Percentiles rank a stretch among this genome's conserved stretches.
These are phyloP conservation scores for Aurelia sp. DNA, from an alignment of 30 jellyfish, hydroid and myxozoan species.

Conservation along the genomic window DNA sequence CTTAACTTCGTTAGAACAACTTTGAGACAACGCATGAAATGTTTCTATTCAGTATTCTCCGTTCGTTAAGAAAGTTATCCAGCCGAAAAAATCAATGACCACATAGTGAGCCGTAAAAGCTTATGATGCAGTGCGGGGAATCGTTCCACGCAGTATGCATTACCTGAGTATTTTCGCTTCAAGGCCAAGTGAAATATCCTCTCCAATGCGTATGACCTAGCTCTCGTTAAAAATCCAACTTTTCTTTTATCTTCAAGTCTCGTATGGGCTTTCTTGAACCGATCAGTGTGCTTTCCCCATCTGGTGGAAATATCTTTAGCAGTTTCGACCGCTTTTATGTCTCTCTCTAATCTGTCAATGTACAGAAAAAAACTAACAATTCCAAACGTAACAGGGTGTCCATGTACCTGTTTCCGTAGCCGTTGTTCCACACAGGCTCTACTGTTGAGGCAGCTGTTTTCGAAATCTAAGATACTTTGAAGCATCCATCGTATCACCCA, in stretches of 20 bases:
- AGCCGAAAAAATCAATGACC: too few species aligned
- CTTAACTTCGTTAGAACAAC: too few species aligned
- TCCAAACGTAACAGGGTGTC: background rate
- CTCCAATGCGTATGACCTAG: slow-evolving; percentile 46
- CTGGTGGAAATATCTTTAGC: slow-evolving; percentile 4
- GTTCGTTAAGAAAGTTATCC: too few species aligned
- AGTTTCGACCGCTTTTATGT: slow-evolving; percentile 18
- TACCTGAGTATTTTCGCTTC: slow-evolving; percentile 47
- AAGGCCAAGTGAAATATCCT: slow-evolving; percentile 43
- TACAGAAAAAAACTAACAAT: slow-evolving; percentile 16
- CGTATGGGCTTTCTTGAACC: slow-evolving; percentile 39
- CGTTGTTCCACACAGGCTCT: too few species aligned
- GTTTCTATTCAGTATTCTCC: too few species aligned
- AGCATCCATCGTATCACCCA: too few species aligned
- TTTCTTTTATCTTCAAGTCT: slow-evolving; percentile 40
- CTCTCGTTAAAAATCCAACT: slow-evolving; percentile 31
- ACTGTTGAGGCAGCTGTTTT: too few species aligned
- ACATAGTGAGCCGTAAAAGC: too few species aligned
- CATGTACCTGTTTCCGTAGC: too few species aligned
- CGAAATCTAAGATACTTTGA: too few species aligned
- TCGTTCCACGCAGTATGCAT: background rate
- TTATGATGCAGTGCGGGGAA: too few species aligned
- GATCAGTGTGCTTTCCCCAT: slow-evolving; percentile 34
- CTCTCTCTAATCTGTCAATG: slow-evolving; percentile 48
- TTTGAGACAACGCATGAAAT: too few species aligned